phyloP scores from a whole-genome alignment of 2,113 vertebrate species.

The Sceloporus tristichus region DNA sequence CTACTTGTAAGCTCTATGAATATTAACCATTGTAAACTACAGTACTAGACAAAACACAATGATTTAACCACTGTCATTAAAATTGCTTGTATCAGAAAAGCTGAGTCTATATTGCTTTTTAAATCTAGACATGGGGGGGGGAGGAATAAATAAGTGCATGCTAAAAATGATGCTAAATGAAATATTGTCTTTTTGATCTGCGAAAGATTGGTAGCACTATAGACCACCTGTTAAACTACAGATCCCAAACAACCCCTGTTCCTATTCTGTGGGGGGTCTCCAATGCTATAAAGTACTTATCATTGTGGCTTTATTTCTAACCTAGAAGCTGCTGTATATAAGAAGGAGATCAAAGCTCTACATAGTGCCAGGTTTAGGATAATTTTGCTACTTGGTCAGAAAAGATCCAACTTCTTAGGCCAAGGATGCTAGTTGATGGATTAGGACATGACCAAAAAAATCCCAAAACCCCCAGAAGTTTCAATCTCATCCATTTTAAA shows the following conservation, averaged over 20 bases:
- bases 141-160: too few species aligned
- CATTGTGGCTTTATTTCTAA: background rate
- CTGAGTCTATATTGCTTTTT: slow-evolving; percentile 8
- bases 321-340: background rate
- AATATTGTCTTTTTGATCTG: rapidly evolving
- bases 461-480: too few species aligned
- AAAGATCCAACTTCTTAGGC: background rate
- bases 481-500: background rate
- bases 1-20: slow-evolving; percentile 3
- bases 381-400: background rate
- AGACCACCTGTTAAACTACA: background rate
- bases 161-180: background rate
- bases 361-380: background rate
- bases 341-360: background rate
- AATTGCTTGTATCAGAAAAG: slow-evolving; percentile 34
- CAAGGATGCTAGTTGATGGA: background rate
- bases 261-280: background rate
- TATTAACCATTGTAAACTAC: background rate
- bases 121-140: background rate
- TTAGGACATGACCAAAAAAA: background rate
- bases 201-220: background rate
- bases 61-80: background rate
- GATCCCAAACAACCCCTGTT: background rate
- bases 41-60: background rate
- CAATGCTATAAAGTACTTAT: too few species aligned